A percentile compares a stretch with the other conserved stretches of the same genome.
These are phyloP conservation scores for Agrotis clavis DNA, from an alignment of 2,888 invertebrate genomes.

Conservation along the genomic window DNA sequence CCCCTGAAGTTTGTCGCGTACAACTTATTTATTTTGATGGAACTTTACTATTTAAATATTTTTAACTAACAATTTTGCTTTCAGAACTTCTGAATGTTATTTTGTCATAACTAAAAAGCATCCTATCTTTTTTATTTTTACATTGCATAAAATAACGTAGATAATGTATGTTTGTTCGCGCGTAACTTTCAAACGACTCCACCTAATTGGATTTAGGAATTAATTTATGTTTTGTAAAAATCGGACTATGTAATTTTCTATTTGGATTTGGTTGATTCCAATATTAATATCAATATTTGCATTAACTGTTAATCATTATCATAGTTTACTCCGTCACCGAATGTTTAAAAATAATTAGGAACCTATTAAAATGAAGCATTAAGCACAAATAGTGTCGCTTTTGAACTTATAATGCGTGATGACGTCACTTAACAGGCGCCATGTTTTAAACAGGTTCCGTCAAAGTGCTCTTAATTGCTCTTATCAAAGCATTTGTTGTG, in stretches of 20 bases:
- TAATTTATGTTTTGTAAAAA: no score
- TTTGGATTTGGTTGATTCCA: no score
- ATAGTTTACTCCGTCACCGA: background rate
- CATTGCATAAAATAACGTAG: no score
- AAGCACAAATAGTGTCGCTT: background rate
- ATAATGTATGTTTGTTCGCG: no score
- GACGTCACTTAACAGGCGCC: conserved; percentile 4
- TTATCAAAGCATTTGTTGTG: background rate
- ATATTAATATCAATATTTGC: no score
- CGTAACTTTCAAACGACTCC: no score
- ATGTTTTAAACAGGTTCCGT: conserved; percentile 20
- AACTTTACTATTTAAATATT: background rate
- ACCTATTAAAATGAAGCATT: background rate
- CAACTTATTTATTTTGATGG: conserved; percentile 6
- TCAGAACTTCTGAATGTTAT: no score
- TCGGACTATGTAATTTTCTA: no score
- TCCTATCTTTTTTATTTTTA: no score
- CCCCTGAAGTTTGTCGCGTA: conserved; percentile 26
- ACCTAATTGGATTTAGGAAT: no score
- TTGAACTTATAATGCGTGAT: conserved; percentile 10
- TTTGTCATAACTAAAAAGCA: no score
- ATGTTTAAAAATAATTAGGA: background rate
- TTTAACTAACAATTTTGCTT: background rate
- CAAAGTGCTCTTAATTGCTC: conserved; percentile 34
- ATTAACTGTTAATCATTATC: background rate